Percentiles rank a stretch among this genome's conserved stretches.
Evolutionary conservation across 2,113 vertebrate species (phyloP).

Genomic region (Lophius piscatorius): DNA sequence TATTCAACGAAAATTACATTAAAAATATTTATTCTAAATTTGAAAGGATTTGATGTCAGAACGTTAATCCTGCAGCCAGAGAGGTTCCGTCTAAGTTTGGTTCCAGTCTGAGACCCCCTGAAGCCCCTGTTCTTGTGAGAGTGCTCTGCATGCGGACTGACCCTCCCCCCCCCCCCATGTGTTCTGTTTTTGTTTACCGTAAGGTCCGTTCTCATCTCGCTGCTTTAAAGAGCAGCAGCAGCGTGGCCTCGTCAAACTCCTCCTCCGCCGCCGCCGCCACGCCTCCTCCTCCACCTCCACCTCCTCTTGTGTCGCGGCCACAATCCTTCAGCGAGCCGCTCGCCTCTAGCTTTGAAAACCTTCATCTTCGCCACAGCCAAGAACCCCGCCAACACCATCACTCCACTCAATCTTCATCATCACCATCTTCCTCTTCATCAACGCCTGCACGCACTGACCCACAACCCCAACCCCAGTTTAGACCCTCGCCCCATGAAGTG

Average conservation of each 20-base stretch:
- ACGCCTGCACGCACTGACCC: constrained; percentile 89
- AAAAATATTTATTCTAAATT: neutral
- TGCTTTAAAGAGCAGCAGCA: constrained; percentile 91
- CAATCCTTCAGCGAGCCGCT: constrained; percentile 92
- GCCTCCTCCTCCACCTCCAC: constrained; percentile 81
- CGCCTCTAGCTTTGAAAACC: constrained; percentile 92
- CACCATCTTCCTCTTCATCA: constrained; percentile 48
- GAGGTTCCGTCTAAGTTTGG: neutral
- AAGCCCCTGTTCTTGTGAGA: neutral
- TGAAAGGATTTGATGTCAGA: too few relatives aligned
- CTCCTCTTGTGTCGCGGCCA: constrained; percentile 85
- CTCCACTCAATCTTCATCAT: constrained; percentile 25
- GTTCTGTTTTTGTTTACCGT: constrained; percentile 78
- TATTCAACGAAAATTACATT: too few relatives aligned
- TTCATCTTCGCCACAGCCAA: constrained; percentile 90
- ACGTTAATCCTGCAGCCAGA: too few relatives aligned
- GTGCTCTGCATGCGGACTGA: constrained; percentile 65
- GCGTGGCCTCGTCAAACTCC: constrained; percentile 40
- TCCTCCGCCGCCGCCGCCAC: constrained; percentile 13
- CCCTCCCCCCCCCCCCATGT: constrained; percentile 82
- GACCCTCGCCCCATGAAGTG: constrained; percentile 83
- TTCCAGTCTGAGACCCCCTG: constrained; percentile 20
- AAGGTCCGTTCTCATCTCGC: constrained; percentile 96
- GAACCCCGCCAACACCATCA: constrained; percentile 81
- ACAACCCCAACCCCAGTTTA: constrained; percentile 87